Base-by-base conservation (phyloP, 1,140 invertebrate species). In the Drosophila bocki region DNA sequence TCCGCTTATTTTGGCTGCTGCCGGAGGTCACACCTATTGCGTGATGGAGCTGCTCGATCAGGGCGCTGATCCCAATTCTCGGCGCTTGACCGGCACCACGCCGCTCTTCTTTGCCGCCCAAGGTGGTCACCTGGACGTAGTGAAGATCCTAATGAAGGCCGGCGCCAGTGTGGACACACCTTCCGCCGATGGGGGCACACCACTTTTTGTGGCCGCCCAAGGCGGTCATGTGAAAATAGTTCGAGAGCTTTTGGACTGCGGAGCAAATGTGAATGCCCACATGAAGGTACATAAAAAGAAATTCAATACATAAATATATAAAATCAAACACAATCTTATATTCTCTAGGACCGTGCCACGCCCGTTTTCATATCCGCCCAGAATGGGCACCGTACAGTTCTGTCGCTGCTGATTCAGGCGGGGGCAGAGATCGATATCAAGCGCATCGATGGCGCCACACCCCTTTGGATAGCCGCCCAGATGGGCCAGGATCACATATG, bases 381-480 rank as follows among this genome's bases (percentile, higher is more conserved):
- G 93, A 98, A 98, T 93, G 97, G 97, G 0, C 97, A 99, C 93
- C 94, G 95, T 35, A 95, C 96, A 26, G 96, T 97, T 63, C 93
- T 97, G 22, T 93, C 95, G 17, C 93, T 95, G 71, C 94, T 98
- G 17, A 90, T 98, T 50, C 93, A 94, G 22, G 95, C 95, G 32
- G 96, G 96, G 64, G 97, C 96, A 7, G 93, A 95, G 65, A 94
- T 95, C 37, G 96, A 98, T 91, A 93, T 94, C 1, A 93, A 95
- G 65, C 94, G 97, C 72, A 95, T 94, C 50, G 98, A 99, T 93
- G 96, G 97, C 62, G 97, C 97, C 58, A 97, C 97, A 12, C 96
- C 98, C 37, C 94, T 99, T 44, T 99, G 97, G 97, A 98, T 99
- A 82, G 96, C 97, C 5, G 95, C 97, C 45, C 98, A 99, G 95